These are phyloP conservation scores for Coracopsis vasa DNA, from an alignment of 2,113 vertebrate genomes.

Conservation along the genomic window DNA sequence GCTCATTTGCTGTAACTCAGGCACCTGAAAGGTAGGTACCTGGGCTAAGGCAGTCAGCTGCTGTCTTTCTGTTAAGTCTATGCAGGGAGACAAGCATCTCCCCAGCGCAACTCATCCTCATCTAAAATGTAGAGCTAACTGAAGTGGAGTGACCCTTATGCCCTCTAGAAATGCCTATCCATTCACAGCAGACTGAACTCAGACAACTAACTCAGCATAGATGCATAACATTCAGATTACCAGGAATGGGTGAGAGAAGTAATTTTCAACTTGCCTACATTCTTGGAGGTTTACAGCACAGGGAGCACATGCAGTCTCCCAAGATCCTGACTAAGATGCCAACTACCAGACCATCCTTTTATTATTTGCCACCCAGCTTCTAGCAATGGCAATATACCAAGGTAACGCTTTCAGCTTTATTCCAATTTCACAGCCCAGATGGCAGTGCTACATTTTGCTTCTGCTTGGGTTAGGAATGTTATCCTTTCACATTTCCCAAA, in stretches of 20 bases:
- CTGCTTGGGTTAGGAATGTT: slow-evolving; percentile 7
- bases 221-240: background rate
- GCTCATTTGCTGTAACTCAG: background rate
- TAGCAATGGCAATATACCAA: background rate
- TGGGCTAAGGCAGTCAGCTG: background rate
- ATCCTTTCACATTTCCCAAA: slow-evolving; percentile 25
- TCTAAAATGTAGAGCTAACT: background rate
- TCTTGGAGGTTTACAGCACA: background rate
- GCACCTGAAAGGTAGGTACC: background rate
- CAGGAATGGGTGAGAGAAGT: background rate
- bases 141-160: background rate
- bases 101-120: background rate
- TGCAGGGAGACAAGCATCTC: background rate
- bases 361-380: slow-evolving; percentile 5
- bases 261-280: background rate
- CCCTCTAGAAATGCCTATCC: background rate
- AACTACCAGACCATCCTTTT: background rate
- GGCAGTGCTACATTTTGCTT: slow-evolving; percentile 30
- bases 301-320: background rate
- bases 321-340: background rate
- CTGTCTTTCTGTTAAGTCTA: background rate
- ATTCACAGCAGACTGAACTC: background rate
- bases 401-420: background rate
- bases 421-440: slow-evolving; percentile 47
- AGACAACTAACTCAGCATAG: background rate